Conservation (phyloP, 2,113 vertebrate species). For the Pyrgilauda ruficollis region DNA sequence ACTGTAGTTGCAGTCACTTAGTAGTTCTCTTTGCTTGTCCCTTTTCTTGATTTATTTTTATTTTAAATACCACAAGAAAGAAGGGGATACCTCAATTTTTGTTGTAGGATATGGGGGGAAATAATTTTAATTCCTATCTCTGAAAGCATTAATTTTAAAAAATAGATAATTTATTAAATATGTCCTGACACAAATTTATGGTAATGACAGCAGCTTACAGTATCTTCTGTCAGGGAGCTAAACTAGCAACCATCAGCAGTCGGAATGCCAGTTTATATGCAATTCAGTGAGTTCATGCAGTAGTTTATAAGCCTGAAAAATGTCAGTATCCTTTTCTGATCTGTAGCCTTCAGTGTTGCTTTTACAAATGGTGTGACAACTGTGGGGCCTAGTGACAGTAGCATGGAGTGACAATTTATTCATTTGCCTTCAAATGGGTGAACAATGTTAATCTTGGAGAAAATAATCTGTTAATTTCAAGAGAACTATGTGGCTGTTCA, state of each 20-base stretch:
- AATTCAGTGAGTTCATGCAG: neutral
- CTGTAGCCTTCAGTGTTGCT: neutral
- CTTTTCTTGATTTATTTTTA: neutral
- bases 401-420: neutral
- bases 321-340: neutral
- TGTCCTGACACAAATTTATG: neutral
- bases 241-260: neutral
- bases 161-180: neutral
- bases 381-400: neutral
- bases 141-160: neutral
- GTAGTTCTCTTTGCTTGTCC: neutral
- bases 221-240: neutral
- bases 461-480: neutral
- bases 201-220: neutral
- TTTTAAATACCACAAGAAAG: neutral
- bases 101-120: neutral
- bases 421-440: fast-evolving
- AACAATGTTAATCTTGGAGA: neutral
- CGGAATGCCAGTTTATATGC: neutral
- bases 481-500: neutral
- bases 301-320: neutral
- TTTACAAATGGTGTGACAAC: neutral
- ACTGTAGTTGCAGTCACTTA: neutral
- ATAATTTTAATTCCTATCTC: neutral
- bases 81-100: neutral